phyloP scores from a whole-genome alignment of 2,113 vertebrate genomes.

The Seriola aureovittata region DNA sequence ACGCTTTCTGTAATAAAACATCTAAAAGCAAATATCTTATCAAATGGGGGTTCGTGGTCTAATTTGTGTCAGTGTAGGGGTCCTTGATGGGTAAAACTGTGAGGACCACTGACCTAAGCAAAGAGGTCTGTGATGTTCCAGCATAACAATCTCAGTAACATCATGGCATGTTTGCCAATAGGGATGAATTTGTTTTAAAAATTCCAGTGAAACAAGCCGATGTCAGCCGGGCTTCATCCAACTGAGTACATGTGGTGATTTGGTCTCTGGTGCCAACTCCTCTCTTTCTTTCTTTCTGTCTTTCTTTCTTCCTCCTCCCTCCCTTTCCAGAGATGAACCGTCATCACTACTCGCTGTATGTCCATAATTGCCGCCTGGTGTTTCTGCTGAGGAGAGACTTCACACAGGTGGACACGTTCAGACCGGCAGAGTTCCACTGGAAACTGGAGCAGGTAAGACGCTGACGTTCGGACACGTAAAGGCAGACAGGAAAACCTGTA shows the following conservation, averaged over 20 bases:
- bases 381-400: slow-evolving; percentile 96
- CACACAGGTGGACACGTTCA: slow-evolving; percentile 93
- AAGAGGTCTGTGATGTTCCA: too few relatives aligned
- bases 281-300: slow-evolving; percentile 21
- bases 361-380: slow-evolving; percentile 97
- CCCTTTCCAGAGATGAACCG: slow-evolving; percentile 93
- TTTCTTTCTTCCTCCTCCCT: background rate
- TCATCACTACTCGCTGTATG: slow-evolving; percentile 96
- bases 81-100: too few relatives aligned
- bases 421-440: slow-evolving; percentile 98
- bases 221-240: slow-evolving; percentile 6
- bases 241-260: slow-evolving; percentile 47
- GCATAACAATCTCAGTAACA: too few relatives aligned
- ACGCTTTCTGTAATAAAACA: too few relatives aligned
- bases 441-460: slow-evolving; percentile 95
- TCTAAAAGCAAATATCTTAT: too few relatives aligned
- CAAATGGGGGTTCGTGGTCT: too few relatives aligned
- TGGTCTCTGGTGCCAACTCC: slow-evolving; percentile 22
- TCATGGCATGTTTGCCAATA: background rate
- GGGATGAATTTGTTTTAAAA: slow-evolving; percentile 12
- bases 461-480: background rate
- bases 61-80: too few relatives aligned
- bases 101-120: too few relatives aligned
- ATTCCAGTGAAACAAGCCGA: slow-evolving; percentile 18
- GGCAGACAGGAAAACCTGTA: background rate